These are phyloP conservation scores for Cryptus armator DNA, from an alignment of 2,888 invertebrate species.

Conservation along the genomic window DNA sequence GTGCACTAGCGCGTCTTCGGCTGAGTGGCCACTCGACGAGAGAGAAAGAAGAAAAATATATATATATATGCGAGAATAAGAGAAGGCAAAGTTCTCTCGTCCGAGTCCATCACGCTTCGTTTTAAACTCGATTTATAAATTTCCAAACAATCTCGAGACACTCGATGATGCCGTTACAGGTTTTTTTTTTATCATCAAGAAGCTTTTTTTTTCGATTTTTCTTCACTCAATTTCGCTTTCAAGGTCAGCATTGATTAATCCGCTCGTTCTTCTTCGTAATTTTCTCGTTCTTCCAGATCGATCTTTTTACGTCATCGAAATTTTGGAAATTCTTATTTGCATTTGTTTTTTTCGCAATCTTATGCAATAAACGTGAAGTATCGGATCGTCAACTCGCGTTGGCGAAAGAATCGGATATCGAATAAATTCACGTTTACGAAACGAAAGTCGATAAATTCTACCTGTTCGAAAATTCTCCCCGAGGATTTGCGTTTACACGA, in stretches of 20 bases:
- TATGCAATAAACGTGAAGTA: conserved; percentile 8
- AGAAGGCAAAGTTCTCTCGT: conserved; percentile 15
- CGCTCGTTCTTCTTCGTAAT: neutral
- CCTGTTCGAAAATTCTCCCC: conserved; percentile 9
- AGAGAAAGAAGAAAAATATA: conserved; percentile 17
- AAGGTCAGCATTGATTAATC: neutral
- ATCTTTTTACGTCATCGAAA: neutral
- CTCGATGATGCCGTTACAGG: neutral
- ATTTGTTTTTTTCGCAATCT: neutral
- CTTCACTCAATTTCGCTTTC: neutral
- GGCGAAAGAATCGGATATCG: neutral
- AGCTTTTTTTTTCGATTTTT: neutral
- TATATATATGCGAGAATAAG: conserved; percentile 5
- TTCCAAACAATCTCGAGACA: conserved; percentile 13
- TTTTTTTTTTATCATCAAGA: neutral
- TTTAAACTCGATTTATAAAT: conserved; percentile 33
- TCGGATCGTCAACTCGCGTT: conserved; percentile 1
- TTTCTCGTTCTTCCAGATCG: neutral
- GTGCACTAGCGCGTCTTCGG: conserved; percentile 42
- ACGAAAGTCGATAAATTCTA: conserved; percentile 39
- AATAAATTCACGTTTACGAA: neutral
- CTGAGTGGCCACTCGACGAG: conserved; percentile 54
- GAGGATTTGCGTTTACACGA: conserved; percentile 12
- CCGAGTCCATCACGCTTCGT: conserved; percentile 19
- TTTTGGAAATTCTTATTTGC: neutral